Conservation (phyloP, 2,797 vertebrate genomes). For the Sebastes ruberrimus region DNA sequence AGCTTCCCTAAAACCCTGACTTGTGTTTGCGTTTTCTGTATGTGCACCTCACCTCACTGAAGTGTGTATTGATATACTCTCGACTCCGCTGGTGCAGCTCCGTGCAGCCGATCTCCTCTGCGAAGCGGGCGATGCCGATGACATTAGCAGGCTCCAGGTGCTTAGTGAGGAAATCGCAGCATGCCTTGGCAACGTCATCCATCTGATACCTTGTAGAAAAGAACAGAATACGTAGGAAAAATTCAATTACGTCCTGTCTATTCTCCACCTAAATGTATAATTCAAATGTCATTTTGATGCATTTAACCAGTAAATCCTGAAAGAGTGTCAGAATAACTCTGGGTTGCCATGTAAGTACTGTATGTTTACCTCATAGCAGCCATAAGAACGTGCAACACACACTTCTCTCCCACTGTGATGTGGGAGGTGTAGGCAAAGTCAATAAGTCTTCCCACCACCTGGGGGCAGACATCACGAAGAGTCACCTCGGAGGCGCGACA, state of each 20-base stretch:
- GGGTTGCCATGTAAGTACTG: neutral
- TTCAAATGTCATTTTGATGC: neutral
- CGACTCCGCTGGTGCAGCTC: constrained; percentile 80
- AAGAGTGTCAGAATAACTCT: neutral
- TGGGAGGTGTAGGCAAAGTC: constrained; percentile 87
- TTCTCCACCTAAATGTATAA: neutral
- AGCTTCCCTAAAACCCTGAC: neutral
- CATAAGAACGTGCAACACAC: constrained; percentile 84
- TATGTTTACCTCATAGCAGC: constrained; percentile 82
- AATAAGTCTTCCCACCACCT: constrained; percentile 84
- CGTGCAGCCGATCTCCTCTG: constrained; percentile 83
- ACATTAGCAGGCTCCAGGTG: constrained; percentile 85
- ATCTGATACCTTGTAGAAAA: constrained; percentile 79
- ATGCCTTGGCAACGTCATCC: constrained; percentile 85
- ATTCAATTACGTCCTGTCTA: neutral
- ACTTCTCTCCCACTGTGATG: constrained; percentile 86
- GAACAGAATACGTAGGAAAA: neutral
- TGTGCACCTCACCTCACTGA: constrained; percentile 79
- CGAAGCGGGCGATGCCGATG: constrained; percentile 87
- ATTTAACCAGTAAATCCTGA: neutral
- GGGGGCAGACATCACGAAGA: constrained; percentile 82
- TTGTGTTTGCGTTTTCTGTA: neutral
- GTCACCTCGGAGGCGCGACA: constrained; percentile 82
- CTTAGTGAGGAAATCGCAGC: constrained; percentile 86
- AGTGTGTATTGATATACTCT: constrained; percentile 88